Percentiles rank a stretch among this genome's conserved stretches.
Evolutionary conservation across 92 coral and sea anemone species (phyloP).

Genomic region (Pocillopora grandis): DNA sequence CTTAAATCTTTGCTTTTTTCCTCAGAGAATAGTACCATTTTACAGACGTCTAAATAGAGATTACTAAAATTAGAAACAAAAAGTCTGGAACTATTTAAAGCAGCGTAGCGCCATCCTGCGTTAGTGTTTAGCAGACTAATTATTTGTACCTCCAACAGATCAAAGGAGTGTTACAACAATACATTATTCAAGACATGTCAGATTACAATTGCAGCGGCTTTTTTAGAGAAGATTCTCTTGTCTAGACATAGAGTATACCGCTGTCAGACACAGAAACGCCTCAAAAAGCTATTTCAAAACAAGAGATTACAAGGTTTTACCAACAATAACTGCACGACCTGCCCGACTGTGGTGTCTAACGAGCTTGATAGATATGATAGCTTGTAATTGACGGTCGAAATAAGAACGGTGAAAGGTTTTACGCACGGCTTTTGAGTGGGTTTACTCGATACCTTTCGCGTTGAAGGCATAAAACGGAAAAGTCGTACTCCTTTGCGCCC

Average conservation of each 20-base stretch:
- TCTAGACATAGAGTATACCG: conserved; percentile 24
- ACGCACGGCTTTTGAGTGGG: background rate
- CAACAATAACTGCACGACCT: background rate
- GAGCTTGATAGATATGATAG: background rate
- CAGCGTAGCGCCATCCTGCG: background rate
- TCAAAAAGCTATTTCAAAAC: conserved; percentile 15
- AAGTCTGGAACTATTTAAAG: conserved; percentile 16
- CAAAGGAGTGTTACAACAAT: conserved; percentile 7
- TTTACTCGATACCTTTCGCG: background rate
- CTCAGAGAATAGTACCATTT: background rate
- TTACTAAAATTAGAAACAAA: conserved; percentile 6
- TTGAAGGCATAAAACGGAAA: no score
- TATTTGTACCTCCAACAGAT: conserved; percentile 21
- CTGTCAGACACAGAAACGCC: conserved; percentile 32
- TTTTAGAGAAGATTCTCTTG: background rate
- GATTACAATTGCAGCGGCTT: conserved; percentile 9
- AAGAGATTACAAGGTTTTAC: conserved; percentile 36
- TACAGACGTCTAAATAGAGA: conserved; percentile 7
- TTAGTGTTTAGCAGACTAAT: conserved; percentile 2
- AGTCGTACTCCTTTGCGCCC: no score
- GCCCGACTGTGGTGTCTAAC: background rate
- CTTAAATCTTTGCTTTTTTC: conserved; percentile 1
- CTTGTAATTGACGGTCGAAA: background rate
- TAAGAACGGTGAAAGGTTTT: background rate
- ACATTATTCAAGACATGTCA: background rate